Evolutionary conservation across 2,888 invertebrate species (phyloP).

Genomic region (Odontothrips loti): DNA sequence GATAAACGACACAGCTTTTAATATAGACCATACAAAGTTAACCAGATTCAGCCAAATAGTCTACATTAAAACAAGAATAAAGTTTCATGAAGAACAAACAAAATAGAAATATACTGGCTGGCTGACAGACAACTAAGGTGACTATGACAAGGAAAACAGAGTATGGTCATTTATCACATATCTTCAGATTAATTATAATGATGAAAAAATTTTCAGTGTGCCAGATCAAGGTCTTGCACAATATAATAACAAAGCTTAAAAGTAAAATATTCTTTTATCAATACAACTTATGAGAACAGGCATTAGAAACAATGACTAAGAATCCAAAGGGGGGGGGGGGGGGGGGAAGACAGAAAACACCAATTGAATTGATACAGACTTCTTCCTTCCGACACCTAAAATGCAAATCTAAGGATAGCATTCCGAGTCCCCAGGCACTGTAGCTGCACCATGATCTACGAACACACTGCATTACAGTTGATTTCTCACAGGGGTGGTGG

Average conservation of each 20-base stretch:
- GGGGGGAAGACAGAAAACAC: not conserved
- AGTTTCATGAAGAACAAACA: not conserved
- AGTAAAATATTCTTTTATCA: not conserved
- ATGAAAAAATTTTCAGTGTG: not conserved
- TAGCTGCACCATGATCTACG: too few species aligned
- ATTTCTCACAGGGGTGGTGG: too few species aligned
- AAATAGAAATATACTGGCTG: not conserved
- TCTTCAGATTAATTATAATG: slow-evolving; percentile 13
- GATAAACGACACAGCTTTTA: slow-evolving; percentile 8
- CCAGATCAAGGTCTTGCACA: not conserved
- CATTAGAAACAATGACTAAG: slow-evolving; percentile 16
- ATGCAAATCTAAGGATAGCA: not conserved
- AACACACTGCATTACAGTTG: too few species aligned
- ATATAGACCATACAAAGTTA: slow-evolving; percentile 5
- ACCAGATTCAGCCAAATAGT: not conserved
- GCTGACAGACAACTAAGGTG: not conserved
- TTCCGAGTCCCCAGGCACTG: too few species aligned
- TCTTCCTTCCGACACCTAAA: not conserved
- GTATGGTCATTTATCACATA: slow-evolving; percentile 22
- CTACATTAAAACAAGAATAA: not conserved
- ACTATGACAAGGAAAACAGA: not conserved
- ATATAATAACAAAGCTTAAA: slow-evolving; percentile 7
- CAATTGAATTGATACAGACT: not conserved
- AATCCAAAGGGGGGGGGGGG: not conserved
- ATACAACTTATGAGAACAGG: slow-evolving; percentile 19